Conservation (phyloP, 1,140 invertebrate genomes). For the Leptopilina boulardi region DNA sequence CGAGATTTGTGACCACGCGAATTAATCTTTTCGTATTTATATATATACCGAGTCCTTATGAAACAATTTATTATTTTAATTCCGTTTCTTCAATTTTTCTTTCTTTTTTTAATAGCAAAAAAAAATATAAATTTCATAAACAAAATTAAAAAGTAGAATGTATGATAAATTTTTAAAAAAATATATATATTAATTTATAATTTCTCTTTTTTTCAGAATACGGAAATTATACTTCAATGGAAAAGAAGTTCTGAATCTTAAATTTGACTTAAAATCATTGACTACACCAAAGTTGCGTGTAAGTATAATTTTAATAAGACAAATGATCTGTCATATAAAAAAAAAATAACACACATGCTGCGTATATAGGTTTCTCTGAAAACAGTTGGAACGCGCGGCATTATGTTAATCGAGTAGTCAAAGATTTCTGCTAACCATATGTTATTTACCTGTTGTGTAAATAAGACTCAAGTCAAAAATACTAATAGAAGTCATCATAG, state of each 20-base stretch:
- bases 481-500: slow-evolving; percentile 16
- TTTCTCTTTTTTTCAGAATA: background rate
- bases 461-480: background rate
- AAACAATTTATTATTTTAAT: too few species aligned
- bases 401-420: slow-evolving; percentile 62
- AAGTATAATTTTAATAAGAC: slow-evolving; percentile 23
- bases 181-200: slow-evolving; percentile 42
- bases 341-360: background rate
- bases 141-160: too few species aligned
- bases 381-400: slow-evolving; percentile 65
- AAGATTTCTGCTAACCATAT: slow-evolving; percentile 68
- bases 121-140: too few species aligned
- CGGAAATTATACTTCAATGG: too few species aligned
- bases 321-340: background rate
- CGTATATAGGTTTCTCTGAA: slow-evolving; percentile 35
- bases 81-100: too few species aligned
- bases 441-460: slow-evolving; percentile 44
- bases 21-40: slow-evolving; percentile 72
- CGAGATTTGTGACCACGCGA: slow-evolving; percentile 67
- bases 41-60: slow-evolving; percentile 56
- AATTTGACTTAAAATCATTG: slow-evolving; percentile 32
- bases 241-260: background rate
- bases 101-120: too few species aligned
- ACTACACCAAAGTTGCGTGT: background rate
- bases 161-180: too few species aligned